A percentile compares a stretch with the other conserved stretches of the same genome.
Conservation (phyloP, 2,113 vertebrate species). For the Parus major region DNA sequence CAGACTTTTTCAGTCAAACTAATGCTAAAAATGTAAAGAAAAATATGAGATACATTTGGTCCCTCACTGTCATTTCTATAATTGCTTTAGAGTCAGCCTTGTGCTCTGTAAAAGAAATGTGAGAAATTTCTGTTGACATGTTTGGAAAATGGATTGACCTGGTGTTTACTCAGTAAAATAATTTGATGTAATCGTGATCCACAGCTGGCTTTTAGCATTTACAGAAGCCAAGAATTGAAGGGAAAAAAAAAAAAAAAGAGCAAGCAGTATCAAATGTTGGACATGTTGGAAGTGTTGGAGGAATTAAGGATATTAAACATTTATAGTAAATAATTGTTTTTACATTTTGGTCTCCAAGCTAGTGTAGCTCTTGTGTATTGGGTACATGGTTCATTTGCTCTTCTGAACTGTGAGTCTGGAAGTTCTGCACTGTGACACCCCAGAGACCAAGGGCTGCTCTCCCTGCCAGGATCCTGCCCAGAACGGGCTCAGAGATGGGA, state of each 20-base stretch:
- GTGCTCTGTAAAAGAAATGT: neutral
- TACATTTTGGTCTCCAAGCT: neutral
- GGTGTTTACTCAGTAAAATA: conserved; percentile 10
- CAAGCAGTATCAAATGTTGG: neutral
- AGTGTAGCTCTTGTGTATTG: neutral
- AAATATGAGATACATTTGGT: neutral
- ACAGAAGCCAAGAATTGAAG: neutral
- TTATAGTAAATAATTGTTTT: neutral
- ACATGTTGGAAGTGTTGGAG: neutral
- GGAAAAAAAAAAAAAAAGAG: neutral
- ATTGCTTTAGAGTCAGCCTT: conserved; percentile 5
- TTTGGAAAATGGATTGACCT: conserved; percentile 3
- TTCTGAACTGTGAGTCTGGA: neutral
- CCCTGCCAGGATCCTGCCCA: neutral
- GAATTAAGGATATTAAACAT: neutral
- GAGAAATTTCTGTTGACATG: neutral
- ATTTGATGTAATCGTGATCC: neutral
- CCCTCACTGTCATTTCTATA: neutral
- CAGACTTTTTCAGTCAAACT: neutral
- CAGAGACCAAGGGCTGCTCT: neutral
- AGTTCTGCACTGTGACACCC: neutral
- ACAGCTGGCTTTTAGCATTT: neutral
- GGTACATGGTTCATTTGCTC: neutral
- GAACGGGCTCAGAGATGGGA: neutral
- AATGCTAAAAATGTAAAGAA: neutral